Conservation (phyloP, 2,797 vertebrate species). For the Morus bassanus region DNA sequence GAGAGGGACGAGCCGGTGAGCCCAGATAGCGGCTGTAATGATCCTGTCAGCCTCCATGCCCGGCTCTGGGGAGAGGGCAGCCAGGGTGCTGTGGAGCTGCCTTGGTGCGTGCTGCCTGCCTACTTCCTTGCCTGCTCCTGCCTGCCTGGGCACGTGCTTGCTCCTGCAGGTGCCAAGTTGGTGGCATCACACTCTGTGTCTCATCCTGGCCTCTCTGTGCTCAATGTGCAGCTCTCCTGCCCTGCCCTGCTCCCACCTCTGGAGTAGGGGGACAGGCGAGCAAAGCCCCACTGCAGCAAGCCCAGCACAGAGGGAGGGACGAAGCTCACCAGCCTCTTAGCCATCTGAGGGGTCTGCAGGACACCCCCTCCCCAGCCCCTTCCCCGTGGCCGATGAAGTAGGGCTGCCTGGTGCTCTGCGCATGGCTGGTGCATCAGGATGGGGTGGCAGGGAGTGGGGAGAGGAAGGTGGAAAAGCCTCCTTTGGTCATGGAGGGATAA, state of each 20-base stretch:
- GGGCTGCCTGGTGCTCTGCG: fast-evolving
- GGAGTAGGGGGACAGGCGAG: fast-evolving
- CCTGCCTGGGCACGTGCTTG: not conserved
- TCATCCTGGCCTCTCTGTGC: not conserved
- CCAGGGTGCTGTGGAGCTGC: not conserved
- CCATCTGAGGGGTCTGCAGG: fast-evolving
- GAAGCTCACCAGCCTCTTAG: not conserved
- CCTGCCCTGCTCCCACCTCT: not conserved
- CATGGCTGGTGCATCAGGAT: not conserved
- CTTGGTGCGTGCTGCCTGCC: not conserved
- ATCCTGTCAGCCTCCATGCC: conserved; percentile 37
- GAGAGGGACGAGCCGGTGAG: conserved; percentile 35
- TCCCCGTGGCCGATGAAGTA: not conserved
- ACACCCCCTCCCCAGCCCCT: not conserved
- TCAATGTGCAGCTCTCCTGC: not conserved
- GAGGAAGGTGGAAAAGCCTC: not conserved
- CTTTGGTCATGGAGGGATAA: not conserved
- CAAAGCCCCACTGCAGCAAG: not conserved
- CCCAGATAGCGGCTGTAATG: conserved; percentile 48
- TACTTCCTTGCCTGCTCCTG: not conserved
- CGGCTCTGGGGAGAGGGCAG: not conserved
- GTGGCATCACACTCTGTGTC: not conserved
- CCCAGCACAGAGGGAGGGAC: not conserved
- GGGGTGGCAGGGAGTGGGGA: not conserved
- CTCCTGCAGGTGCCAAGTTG: not conserved